These are phyloP conservation scores for Macaria notata DNA, from an alignment of 2,888 invertebrate species.

Conservation along the genomic window DNA sequence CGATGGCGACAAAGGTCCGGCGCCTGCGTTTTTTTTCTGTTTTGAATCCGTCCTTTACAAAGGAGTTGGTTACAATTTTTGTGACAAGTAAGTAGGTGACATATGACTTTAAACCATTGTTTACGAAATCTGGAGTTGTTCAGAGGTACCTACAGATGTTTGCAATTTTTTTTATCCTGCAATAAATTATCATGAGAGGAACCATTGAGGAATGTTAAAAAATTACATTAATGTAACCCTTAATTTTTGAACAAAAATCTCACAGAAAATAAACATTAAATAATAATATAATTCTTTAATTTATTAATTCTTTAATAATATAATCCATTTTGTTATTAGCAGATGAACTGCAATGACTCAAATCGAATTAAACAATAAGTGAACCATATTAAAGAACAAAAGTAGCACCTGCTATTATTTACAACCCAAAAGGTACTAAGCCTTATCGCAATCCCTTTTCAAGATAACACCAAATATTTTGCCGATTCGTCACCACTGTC, in stretches of 20 bases:
- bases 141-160: no score
- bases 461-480: slow-evolving; percentile 45
- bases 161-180: no score
- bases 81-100: slow-evolving; percentile 39
- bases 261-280: no score
- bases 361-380: no score
- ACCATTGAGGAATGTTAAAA: no score
- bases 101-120: slow-evolving; percentile 33
- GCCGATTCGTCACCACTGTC: slow-evolving; percentile 42
- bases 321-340: no score
- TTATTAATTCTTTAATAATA: no score
- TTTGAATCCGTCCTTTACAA: slow-evolving; percentile 27
- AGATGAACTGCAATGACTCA: no score
- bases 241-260: no score
- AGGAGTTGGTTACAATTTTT: slow-evolving; percentile 23
- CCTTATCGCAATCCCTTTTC: slow-evolving; percentile 37
- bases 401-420: slow-evolving; percentile 20
- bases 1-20: slow-evolving; percentile 71
- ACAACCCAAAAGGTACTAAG: slow-evolving; percentile 33
- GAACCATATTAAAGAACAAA: slow-evolving; percentile 3
- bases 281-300: no score
- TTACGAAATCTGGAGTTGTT: slow-evolving; percentile 26
- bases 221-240: no score
- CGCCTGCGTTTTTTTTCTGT: slow-evolving; percentile 59
- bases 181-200: no score